Evolutionary conservation across 1,140 invertebrate genomes (phyloP).

Genomic region (Drosophila tristis): DNA sequence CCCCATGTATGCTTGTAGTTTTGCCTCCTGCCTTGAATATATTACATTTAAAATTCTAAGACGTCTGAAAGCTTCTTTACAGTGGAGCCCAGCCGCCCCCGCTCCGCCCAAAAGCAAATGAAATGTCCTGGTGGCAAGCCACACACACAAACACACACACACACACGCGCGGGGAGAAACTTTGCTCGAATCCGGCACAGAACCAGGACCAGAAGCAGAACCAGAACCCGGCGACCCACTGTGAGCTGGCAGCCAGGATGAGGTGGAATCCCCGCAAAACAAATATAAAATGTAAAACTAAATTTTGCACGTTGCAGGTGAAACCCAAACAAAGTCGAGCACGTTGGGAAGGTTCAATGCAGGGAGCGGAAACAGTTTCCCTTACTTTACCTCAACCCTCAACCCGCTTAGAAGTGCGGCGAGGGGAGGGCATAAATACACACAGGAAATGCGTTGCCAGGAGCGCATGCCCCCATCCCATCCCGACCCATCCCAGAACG

Average conservation of each 20-base stretch:
- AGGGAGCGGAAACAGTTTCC: constrained; percentile 54
- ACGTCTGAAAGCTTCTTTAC: constrained; percentile 73
- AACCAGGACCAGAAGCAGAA: no score
- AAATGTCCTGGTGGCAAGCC: constrained; percentile 12
- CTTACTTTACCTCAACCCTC: constrained; percentile 28
- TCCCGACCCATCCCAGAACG: constrained; percentile 8
- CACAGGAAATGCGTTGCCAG: constrained; percentile 47
- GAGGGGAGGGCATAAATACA: constrained; percentile 21
- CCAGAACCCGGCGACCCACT: constrained; percentile 21
- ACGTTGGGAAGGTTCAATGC: constrained; percentile 39
- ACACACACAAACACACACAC: no score
- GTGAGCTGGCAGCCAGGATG: constrained; percentile 13
- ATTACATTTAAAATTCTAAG: constrained; percentile 78
- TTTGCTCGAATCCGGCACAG: no score
- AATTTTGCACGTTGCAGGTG: constrained; percentile 71
- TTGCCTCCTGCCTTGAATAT: constrained; percentile 59
- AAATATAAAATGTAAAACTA: constrained; percentile 82
- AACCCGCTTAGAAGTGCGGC: constrained; percentile 29
- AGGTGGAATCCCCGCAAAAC: constrained; percentile 42
- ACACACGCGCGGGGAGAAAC: no score
- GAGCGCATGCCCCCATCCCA: constrained; percentile 15
- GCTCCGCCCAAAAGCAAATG: neutral
- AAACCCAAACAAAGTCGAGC: constrained; percentile 40
- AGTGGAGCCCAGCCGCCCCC: constrained; percentile 32
- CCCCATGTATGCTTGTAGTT: constrained; percentile 61